A percentile compares a stretch with the other conserved stretches of the same genome.
Evolutionary conservation across 2,113 vertebrate genomes (phyloP).

Genomic region (Cisticola juncidis): DNA sequence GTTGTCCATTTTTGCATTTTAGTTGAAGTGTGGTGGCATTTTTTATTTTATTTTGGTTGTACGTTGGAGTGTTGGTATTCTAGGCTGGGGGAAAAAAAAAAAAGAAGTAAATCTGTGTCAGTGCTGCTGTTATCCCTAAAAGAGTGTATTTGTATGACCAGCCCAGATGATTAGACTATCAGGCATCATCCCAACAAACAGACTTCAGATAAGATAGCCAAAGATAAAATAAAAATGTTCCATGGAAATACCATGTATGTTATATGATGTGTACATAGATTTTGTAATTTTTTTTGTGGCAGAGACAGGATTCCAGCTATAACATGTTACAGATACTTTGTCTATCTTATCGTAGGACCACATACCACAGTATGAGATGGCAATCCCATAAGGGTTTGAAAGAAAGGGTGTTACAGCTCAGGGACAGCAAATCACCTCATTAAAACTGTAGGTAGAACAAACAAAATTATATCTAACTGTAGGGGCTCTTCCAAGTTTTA

Average conservation of each 20-base stretch:
- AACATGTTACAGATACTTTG: not conserved
- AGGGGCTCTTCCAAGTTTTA: not conserved
- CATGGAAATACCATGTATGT: accelerated
- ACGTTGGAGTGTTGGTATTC: not conserved
- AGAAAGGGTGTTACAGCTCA: not conserved
- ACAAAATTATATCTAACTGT: not conserved
- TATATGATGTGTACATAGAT: accelerated
- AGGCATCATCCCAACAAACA: not conserved
- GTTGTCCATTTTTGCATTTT: not conserved
- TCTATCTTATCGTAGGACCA: not conserved
- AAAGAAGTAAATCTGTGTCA: not conserved
- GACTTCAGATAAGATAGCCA: not conserved
- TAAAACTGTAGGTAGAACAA: not conserved
- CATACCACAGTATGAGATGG: not conserved
- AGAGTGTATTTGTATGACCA: not conserved
- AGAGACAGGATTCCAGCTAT: not conserved
- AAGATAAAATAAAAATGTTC: not conserved
- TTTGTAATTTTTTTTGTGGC: not conserved
- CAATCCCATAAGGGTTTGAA: not conserved
- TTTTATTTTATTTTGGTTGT: not conserved
- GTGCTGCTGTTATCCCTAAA: not conserved
- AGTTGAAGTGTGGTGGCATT: not conserved
- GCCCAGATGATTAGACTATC: not conserved
- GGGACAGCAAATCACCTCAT: not conserved
- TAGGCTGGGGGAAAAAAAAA: not conserved